A percentile compares a stretch with the other conserved stretches of the same genome.
These are phyloP conservation scores for Macroteleia sp. DNA, from an alignment of 2,888 invertebrate genomes.

Conservation along the genomic window DNA sequence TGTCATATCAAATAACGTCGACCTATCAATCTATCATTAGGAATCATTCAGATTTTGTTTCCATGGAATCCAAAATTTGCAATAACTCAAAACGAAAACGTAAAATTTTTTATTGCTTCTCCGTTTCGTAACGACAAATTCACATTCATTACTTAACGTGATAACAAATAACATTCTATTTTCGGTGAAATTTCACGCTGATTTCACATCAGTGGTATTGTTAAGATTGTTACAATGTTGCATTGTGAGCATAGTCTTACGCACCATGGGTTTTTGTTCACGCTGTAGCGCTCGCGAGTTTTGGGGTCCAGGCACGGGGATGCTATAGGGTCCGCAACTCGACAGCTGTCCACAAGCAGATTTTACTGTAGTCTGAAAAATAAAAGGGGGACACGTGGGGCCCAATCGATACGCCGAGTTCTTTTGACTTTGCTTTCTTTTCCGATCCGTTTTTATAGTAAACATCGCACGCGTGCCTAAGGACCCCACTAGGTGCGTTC, in stretches of 20 bases:
- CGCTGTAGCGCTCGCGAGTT: slow-evolving; percentile 59
- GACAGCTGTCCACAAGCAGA: slow-evolving; percentile 71
- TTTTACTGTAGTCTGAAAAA: slow-evolving; percentile 23
- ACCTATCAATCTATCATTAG: slow-evolving; percentile 25
- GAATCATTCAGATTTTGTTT: neutral
- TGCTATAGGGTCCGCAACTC: slow-evolving; percentile 60
- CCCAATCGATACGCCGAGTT: slow-evolving; percentile 45
- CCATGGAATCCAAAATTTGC: neutral
- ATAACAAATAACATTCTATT: slow-evolving; percentile 41
- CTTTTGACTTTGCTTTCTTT: slow-evolving; percentile 13
- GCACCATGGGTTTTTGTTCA: slow-evolving; percentile 71
- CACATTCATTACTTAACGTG: neutral
- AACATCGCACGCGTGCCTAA: slow-evolving; percentile 16
- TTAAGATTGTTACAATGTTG: slow-evolving; percentile 76
- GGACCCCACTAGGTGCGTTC: slow-evolving; percentile 15
- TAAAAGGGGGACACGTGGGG: slow-evolving; percentile 34
- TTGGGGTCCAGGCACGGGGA: slow-evolving; percentile 58
- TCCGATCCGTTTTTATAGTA: slow-evolving; percentile 1
- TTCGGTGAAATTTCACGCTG: slow-evolving; percentile 53
- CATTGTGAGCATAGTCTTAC: slow-evolving; percentile 79
- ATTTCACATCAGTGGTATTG: slow-evolving; percentile 68
- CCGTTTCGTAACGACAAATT: too few species aligned
- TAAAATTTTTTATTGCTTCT: too few species aligned
- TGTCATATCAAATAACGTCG: slow-evolving; percentile 49
- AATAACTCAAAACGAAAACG: too few species aligned